Conservation (phyloP, 2,888 invertebrate species). For the Campaea margaritaria region DNA sequence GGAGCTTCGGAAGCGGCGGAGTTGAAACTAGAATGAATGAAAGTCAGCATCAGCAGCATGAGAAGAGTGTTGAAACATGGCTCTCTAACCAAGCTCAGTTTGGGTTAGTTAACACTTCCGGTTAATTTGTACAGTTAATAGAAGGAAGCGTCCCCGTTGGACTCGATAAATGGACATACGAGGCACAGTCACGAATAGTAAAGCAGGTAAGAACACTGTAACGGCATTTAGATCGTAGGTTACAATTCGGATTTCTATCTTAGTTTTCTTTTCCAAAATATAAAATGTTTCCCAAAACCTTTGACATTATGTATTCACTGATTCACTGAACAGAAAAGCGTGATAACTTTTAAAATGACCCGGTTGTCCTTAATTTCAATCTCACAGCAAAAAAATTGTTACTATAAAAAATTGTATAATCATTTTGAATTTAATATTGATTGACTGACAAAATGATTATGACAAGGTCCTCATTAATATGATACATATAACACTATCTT, state of each 20-base stretch:
- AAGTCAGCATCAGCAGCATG: too few species aligned
- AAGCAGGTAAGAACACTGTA: too few species aligned
- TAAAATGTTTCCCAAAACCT: not conserved
- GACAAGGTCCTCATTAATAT: conserved; percentile 8
- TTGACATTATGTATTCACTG: not conserved
- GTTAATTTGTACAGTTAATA: too few species aligned
- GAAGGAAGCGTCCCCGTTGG: too few species aligned
- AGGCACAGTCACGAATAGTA: too few species aligned
- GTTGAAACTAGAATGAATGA: not conserved
- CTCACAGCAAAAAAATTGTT: not conserved
- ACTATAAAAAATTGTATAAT: not conserved
- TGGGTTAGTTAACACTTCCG: too few species aligned
- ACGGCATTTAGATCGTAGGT: too few species aligned
- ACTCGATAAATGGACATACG: too few species aligned
- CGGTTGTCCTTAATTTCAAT: not conserved
- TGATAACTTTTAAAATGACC: not conserved
- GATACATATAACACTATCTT: conserved; percentile 12
- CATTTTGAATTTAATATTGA: not conserved
- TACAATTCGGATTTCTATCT: too few species aligned
- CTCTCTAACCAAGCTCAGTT: too few species aligned
- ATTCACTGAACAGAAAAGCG: not conserved
- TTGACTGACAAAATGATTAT: not conserved
- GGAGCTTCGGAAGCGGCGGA: conserved; percentile 38
- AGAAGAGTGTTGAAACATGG: too few species aligned
- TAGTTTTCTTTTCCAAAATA: too few species aligned